Evolutionary conservation across 2,797 vertebrate genomes (phyloP).

Genomic region (Melanotaenia parkinsoni): DNA sequence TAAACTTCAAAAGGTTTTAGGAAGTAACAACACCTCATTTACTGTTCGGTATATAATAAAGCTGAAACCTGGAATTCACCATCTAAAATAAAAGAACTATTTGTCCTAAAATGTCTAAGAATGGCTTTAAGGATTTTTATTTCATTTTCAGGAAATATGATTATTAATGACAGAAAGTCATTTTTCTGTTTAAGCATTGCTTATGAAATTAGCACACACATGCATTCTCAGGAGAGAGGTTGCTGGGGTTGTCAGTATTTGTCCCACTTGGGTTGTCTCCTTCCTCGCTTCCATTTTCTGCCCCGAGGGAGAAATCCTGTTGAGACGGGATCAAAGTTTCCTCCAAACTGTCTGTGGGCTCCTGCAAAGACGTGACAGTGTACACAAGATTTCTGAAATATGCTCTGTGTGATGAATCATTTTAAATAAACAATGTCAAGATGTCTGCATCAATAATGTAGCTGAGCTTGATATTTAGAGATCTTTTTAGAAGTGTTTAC

Average conservation of each 20-base stretch:
- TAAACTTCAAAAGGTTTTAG: background rate
- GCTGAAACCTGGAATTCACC: background rate
- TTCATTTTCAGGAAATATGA: background rate
- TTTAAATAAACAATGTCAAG: slow-evolving; percentile 8
- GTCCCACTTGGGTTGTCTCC: slow-evolving; percentile 77
- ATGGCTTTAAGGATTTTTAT: background rate
- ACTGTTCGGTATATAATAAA: background rate
- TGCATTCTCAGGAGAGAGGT: slow-evolving; percentile 82
- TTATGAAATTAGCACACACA: slow-evolving; percentile 76
- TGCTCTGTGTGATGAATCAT: background rate
- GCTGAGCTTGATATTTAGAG: background rate
- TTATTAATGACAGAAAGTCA: background rate
- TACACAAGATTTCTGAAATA: background rate
- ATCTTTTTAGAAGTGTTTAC: background rate
- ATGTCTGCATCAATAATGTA: background rate
- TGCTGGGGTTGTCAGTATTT: slow-evolving; percentile 87
- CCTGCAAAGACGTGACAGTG: slow-evolving; percentile 78
- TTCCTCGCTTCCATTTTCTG: slow-evolving; percentile 87
- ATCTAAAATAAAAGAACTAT: background rate
- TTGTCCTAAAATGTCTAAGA: background rate
- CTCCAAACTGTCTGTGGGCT: slow-evolving; percentile 94
- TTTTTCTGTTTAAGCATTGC: background rate
- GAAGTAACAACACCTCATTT: background rate
- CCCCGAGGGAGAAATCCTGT: slow-evolving; percentile 86
- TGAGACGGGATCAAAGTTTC: slow-evolving; percentile 91